Evolutionary conservation across 2,888 invertebrate genomes (phyloP).

Genomic region (Operophtera brumata): DNA sequence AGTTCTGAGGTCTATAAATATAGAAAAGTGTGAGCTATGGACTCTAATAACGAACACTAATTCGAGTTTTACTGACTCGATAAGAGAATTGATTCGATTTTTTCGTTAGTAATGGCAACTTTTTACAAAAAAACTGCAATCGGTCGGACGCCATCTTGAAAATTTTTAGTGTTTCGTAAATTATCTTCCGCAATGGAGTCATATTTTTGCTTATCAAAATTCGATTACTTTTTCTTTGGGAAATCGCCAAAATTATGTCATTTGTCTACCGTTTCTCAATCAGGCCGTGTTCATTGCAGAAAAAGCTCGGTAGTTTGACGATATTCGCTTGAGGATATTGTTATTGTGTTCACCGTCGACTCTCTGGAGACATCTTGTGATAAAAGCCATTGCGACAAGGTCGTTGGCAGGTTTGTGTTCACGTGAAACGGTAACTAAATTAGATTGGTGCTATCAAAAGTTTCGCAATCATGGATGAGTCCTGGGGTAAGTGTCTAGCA

Average conservation of each 20-base stretch:
- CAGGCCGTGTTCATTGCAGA: conserved; percentile 71
- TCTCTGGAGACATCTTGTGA: conserved; percentile 80
- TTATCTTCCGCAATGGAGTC: conserved; percentile 80
- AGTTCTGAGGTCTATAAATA: too few species aligned
- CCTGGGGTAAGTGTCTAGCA: conserved; percentile 82
- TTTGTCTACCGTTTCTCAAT: conserved; percentile 71
- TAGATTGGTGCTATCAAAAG: conserved; percentile 65
- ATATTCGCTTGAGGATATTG: conserved; percentile 70
- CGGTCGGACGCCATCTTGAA: conserved; percentile 60
- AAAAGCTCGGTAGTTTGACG: conserved; percentile 77
- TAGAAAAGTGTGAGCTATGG: too few species aligned
- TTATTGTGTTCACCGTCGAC: conserved; percentile 69
- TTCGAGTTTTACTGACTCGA: neutral
- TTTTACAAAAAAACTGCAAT: too few species aligned
- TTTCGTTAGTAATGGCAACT: conserved; percentile 43
- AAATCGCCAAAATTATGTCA: conserved; percentile 78
- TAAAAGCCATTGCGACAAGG: conserved; percentile 67
- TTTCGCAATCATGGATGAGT: conserved; percentile 83
- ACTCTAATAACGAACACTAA: too few species aligned
- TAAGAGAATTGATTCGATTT: conserved; percentile 3
- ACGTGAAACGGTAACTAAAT: conserved; percentile 70
- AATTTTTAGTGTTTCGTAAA: conserved; percentile 69
- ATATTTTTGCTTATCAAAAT: conserved; percentile 75
- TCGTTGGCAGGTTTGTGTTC: conserved; percentile 68
- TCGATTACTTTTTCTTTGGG: conserved; percentile 72